Evolutionary conservation across 2,888 invertebrate species (phyloP).

Genomic region (Pinctada fucata): DNA sequence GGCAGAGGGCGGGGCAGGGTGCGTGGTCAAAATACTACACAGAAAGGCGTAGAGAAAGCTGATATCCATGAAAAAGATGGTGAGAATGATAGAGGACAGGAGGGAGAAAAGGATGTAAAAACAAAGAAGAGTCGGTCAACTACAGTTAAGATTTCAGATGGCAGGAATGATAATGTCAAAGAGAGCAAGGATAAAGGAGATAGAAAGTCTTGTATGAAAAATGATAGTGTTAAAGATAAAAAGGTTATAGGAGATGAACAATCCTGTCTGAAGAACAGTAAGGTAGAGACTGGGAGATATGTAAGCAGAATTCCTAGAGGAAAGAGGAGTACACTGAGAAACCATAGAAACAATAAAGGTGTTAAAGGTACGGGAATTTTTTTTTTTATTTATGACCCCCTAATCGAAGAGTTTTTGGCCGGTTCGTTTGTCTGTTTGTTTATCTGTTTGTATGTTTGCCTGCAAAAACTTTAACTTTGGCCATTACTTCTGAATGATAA

Average conservation of each 20-base stretch:
- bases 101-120: not conserved
- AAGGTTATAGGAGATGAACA: not conserved
- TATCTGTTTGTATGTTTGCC: too few species aligned
- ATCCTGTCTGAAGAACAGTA: too few species aligned
- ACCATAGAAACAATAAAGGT: too few species aligned
- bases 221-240: not conserved
- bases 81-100: not conserved
- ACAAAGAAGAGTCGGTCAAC: not conserved
- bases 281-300: not conserved
- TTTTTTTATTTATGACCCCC: too few species aligned
- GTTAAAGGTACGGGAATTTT: too few species aligned
- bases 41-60: not conserved
- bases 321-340: not conserved
- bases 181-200: not conserved
- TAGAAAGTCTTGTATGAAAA: not conserved
- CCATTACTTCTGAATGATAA: too few species aligned
- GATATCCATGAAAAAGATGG: not conserved
- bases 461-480: too few species aligned
- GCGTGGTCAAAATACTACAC: not conserved
- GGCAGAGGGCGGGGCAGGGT: not conserved
- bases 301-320: slow-evolving; percentile 14
- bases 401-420: too few species aligned
- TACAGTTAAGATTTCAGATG: slow-evolving; percentile 11
- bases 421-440: too few species aligned
- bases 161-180: slow-evolving; percentile 11